phyloP scores from a whole-genome alignment of 35 echinoderm and acorn worm genomes.

The Lytechinus pictus region DNA sequence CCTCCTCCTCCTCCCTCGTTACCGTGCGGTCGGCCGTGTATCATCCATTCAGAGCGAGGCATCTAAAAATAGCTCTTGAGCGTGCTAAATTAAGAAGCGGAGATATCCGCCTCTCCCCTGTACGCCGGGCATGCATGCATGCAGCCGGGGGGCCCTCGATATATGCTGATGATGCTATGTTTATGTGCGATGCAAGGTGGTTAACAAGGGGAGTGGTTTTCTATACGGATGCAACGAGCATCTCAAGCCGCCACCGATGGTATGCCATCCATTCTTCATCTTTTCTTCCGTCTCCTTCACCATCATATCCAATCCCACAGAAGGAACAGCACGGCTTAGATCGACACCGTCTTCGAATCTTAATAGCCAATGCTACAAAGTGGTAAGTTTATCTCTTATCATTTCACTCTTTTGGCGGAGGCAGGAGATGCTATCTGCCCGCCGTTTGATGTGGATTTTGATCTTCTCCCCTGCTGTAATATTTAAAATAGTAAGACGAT shows the following conservation, averaged over 20 bases:
- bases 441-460: not conserved
- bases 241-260: not conserved
- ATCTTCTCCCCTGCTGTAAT: not conserved
- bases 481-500: not conserved
- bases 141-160: not conserved
- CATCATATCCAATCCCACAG: not conserved
- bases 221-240: not conserved
- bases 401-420: not conserved
- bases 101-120: constrained; percentile 17
- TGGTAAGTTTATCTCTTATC: not conserved
- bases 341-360: not conserved
- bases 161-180: not conserved
- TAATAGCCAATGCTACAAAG: not conserved
- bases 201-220: not conserved
- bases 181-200: not conserved
- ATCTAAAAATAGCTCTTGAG: constrained; percentile 37
- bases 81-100: constrained; percentile 44
- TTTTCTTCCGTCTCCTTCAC: not conserved
- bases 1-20: not conserved
- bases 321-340: not conserved
- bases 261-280: not conserved
- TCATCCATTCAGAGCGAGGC: constrained; percentile 36
- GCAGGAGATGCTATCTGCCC: not conserved
- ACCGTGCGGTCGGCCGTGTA: not conserved
- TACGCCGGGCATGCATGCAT: not conserved